Evolutionary conservation across 2,113 vertebrate species (phyloP).

Genomic region (Anhinga anhinga): DNA sequence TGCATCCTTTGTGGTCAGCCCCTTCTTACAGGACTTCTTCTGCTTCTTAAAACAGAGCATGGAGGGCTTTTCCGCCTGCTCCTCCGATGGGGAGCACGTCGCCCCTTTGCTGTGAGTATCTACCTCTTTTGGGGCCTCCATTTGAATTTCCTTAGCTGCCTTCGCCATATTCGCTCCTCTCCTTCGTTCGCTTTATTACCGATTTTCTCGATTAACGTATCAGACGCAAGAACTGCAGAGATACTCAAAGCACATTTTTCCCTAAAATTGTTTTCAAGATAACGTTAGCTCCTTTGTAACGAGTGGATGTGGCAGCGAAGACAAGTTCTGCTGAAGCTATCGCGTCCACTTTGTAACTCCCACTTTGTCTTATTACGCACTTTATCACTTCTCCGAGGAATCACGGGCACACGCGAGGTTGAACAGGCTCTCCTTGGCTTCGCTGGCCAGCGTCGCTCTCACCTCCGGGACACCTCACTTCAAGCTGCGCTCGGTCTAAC

Average conservation of each 20-base stretch:
- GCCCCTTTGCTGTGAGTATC: slow-evolving; percentile 9
- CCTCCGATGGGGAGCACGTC: not conserved
- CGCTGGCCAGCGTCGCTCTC: slow-evolving; percentile 1
- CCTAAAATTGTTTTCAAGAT: not conserved
- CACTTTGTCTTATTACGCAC: slow-evolving; percentile 17
- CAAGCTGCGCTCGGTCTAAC: not conserved
- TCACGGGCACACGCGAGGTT: not conserved
- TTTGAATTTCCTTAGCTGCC: slow-evolving; percentile 67
- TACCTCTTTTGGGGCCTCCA: slow-evolving; percentile 56
- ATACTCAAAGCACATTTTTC: slow-evolving; percentile 1
- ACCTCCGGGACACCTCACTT: not conserved
- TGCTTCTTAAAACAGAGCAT: slow-evolving; percentile 78
- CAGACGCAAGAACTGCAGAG: not conserved
- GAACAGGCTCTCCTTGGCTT: slow-evolving; percentile 15
- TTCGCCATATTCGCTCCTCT: slow-evolving; percentile 58
- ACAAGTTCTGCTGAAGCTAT: slow-evolving; percentile 33
- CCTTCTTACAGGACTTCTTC: slow-evolving; percentile 67
- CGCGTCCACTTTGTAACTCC: not conserved
- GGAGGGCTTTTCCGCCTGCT: slow-evolving; percentile 53
- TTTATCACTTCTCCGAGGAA: slow-evolving; percentile 53
- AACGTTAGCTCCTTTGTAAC: not conserved
- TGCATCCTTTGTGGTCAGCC: not conserved
- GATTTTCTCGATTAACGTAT: not conserved
- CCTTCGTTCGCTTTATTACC: not conserved
- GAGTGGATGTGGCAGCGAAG: not conserved